Evolutionary conservation across 2,888 invertebrate genomes (phyloP), one percentile per base, ranked within the genome.

Genomic region (Drosophila anomalata): DNA sequence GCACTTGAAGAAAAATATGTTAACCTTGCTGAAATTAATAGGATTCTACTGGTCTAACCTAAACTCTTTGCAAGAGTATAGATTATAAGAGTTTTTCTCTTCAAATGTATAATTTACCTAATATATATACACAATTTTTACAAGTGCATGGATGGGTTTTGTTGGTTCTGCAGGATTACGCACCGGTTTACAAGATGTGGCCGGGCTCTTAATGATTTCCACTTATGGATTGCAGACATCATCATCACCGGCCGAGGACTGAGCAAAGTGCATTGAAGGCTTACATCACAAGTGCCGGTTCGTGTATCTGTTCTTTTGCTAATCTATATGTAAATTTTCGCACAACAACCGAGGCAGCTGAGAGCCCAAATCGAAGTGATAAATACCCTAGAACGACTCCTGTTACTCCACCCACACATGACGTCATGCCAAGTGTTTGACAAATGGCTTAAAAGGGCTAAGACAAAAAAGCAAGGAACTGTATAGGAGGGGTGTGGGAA

Each of bases 161-260:
- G 41, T 9, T 26, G 58, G 51, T 54, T 31, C 36, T 22, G 33
- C 71, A 71, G 73, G 83, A 81, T 84, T 82, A 87, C 78, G 79
- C 78, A 85, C 82, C 79, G 73, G 88, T 76, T 86, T 87, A 87
- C 83, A 86, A 88, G 86, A 83, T 78, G 84, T 75, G 84, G 63
- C 71, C 63, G 66, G 71, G 70, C 63, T 73, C 88, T 83, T 85
- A 87, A 83, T 83, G 83, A 87, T 78, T 83, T 82, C 86, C 83
- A 87, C 84, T 82, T 87, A 87, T 78, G 77, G 79, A 83, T 59
- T 68, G 82, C 75, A 82, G 86, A 84, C 79, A 61, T 67, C 83
- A 76, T 47, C 66, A 67, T 75, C 71, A 24, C 41, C 41, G 57
- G 42, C 41, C 41, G 48, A 66, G 69, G 63, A 70, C 76, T 68